These are phyloP conservation scores for Ochropleura leucogaster DNA, from an alignment of 2,888 invertebrate genomes.

Conservation along the genomic window DNA sequence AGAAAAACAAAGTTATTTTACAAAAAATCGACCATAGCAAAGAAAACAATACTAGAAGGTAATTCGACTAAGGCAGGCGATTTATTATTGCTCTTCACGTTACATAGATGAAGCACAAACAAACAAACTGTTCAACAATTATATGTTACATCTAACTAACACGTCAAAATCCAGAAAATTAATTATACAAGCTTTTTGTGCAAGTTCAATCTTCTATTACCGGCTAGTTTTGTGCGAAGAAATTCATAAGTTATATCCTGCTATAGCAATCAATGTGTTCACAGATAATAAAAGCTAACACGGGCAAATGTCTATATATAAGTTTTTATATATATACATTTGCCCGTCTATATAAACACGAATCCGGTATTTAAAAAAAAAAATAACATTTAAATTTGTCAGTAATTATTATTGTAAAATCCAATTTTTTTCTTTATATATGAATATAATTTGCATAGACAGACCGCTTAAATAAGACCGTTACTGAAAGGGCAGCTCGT, in stretches of 20 bases:
- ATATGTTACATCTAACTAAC: slow-evolving; percentile 53
- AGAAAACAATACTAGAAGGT: slow-evolving; percentile 53
- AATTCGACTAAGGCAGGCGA: slow-evolving; percentile 47
- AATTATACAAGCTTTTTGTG: slow-evolving; percentile 54
- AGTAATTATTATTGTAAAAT: slow-evolving; percentile 9
- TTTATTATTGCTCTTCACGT: slow-evolving; percentile 43
- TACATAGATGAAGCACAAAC: slow-evolving; percentile 51
- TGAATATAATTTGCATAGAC: not conserved
- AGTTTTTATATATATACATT: too few relatives aligned
- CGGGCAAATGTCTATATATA: not conserved
- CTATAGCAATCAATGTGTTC: not conserved
- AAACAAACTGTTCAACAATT: slow-evolving; percentile 53
- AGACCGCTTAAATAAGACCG: too few relatives aligned
- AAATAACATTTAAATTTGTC: slow-evolving; percentile 23
- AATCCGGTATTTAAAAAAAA: not conserved
- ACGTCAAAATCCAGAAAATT: slow-evolving; percentile 70
- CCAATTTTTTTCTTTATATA: not conserved
- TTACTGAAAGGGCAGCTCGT: too few relatives aligned
- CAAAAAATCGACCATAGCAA: slow-evolving; percentile 47
- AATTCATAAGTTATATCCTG: slow-evolving; percentile 22
- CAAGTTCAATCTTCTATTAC: slow-evolving; percentile 18
- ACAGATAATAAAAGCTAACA: not conserved
- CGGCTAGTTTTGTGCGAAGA: slow-evolving; percentile 51
- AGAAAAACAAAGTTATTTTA: slow-evolving; percentile 44
- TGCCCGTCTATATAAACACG: not conserved